Base-by-base conservation (phyloP, 2,888 invertebrate species). In the Auanema sp. region DNA sequence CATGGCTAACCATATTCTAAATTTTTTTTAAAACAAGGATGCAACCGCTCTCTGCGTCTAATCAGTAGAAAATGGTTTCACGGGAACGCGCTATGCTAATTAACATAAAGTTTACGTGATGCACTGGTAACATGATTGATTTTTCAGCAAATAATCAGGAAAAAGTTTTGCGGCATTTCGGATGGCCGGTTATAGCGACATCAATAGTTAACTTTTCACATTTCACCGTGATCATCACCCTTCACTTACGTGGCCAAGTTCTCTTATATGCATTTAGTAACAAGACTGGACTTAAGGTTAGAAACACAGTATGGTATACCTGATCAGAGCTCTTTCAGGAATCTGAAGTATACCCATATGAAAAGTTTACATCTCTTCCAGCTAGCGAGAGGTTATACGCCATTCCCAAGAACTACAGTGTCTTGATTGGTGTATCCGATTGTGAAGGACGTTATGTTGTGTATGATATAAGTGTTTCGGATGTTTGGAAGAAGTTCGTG, bases 191-290 rank as follows among this genome's bases (percentile, higher is more conserved):
- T n/a, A 47, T 58, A n/a, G 43, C 42, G 6, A 23, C 52, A 0
- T 40, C 58, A 12, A 49, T 44, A 21, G 23, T 52, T 11, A 40
- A 33, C 12, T 11, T 40, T 14, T 25, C 43, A 11, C 43, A 33
- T 18, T n/a, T 63, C n/a, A 53, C 58, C 25, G 55, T 68, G 5
- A 55, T 68, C 33, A 49, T 65, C n/a, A 68, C 68, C 3, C 42
- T 68, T 3, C 62, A 68, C 44, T 51, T 63, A 43, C 54, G 62
- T 12, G 68, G 65, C 18, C 43, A 63, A 42, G 62, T 62, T 33
- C 56, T 65, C 18, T 24, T 68, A 21, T 68, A 68, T 42, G 68
- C 56, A 1, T 60, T 57, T 49, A 60, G 33, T 33, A 33, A 33
- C 8, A 33, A 33, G 33, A 33, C 33, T 33, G 33, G 33, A 8